Evolutionary conservation across 2,888 invertebrate genomes (phyloP), one percentile per base, ranked within the genome.

Genomic region (Celastrina argiolus): DNA sequence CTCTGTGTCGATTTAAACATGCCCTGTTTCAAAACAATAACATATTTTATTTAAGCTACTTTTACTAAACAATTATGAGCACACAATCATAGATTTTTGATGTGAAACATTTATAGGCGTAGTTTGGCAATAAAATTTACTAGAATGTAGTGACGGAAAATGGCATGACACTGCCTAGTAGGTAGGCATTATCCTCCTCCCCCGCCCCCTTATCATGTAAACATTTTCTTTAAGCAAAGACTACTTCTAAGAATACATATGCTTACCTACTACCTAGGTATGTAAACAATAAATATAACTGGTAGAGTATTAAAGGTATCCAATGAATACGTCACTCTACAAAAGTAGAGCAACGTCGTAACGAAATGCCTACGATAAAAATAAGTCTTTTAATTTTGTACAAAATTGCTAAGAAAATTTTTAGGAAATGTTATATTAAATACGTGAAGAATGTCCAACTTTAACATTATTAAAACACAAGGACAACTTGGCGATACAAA

Each of bases 1-100:
- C 78, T 78, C 77, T 75, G 74, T 76, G 74, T 76, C 74, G 75
- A 77, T 77, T 82, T 79, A 82, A 81, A 83, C 76, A 73, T 71
- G 69, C 69, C 72, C 74, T 75, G 71, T 74, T 75, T 74, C 72
- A 71, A 75, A 75, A 74, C 71, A 73, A 72, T 70, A 71, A 71
- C 68, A 71, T 73, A 69, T 74, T 75, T 72, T 73, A 72, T 75
- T 74, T 71, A 71, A 70, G 70, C 42, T 64, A 67, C 61, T 65
- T 66, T 63, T 66, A 51, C 31, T 58, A 18, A 18, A 63, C 34
- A 0, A 12, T 16, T 34, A n/a, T n/a, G n/a, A n/a, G n/a, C n/a
- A n/a, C n/a, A n/a, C n/a, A n/a, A n/a, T n/a, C n/a, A n/a, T n/a
- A n/a, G n/a, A n/a, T 31, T 31, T 22, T 2, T 36, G 34, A 31